A percentile compares a stretch with the other conserved stretches of the same genome.
Evolutionary conservation across 1,140 invertebrate species (phyloP).

Genomic region (Drosophila rhopaloa): DNA sequence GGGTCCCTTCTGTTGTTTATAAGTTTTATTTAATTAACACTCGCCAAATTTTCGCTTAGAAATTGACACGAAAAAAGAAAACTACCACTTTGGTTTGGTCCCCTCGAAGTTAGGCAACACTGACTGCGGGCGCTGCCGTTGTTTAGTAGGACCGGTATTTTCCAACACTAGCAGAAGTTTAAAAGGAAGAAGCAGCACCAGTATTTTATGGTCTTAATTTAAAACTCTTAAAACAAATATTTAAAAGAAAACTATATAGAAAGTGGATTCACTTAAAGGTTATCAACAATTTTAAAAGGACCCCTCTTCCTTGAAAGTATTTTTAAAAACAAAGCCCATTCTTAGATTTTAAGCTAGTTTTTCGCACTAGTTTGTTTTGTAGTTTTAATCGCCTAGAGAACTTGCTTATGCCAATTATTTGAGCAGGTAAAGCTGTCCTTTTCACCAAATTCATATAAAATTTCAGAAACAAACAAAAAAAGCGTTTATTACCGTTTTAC

Average conservation of each 20-base stretch:
- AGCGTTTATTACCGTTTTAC: background rate
- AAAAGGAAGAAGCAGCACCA: conserved; percentile 28
- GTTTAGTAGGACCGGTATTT: conserved; percentile 1
- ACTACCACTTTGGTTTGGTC: conserved; percentile 55
- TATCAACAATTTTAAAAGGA: background rate
- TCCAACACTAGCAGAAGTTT: conserved; percentile 42
- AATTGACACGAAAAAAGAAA: conserved; percentile 59
- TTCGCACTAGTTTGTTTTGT: background rate
- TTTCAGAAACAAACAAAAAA: background rate
- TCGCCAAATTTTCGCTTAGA: conserved; percentile 12
- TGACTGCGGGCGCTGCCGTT: conserved; percentile 2
- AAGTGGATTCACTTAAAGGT: background rate
- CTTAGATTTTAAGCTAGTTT: background rate
- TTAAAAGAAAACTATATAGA: background rate
- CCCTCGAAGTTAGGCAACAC: conserved; percentile 25
- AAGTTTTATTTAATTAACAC: background rate
- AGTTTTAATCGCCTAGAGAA: background rate
- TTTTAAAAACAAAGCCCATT: background rate
- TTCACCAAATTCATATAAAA: too few relatives aligned
- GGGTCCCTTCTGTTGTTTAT: background rate
- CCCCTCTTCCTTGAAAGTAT: background rate
- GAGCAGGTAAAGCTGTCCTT: too few relatives aligned
- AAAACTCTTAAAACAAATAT: background rate
- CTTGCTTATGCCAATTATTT: background rate
- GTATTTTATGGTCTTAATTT: conserved; percentile 4